Evolutionary conservation across 1,140 invertebrate species (phyloP).

Genomic region (Hyposmocoma kahamanoa): DNA sequence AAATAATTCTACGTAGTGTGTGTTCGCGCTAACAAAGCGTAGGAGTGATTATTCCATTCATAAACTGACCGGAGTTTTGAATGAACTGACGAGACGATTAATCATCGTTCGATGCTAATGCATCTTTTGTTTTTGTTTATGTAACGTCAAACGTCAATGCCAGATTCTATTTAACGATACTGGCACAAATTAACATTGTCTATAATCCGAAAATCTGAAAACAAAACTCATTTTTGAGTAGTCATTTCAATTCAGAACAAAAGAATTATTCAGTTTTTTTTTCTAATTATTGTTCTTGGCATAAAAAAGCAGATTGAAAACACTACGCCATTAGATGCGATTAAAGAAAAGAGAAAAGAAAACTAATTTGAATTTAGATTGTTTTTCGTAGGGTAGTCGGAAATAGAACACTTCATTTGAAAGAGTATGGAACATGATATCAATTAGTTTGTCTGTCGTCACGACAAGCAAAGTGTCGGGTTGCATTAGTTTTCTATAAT

Average conservation of each 20-base stretch:
- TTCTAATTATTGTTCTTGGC: no score
- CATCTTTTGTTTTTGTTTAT: conserved; percentile 31
- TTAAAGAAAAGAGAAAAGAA: no score
- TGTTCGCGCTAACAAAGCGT: conserved; percentile 5
- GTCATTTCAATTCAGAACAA: background rate
- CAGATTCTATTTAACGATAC: conserved; percentile 3
- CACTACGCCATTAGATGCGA: no score
- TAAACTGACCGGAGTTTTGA: conserved; percentile 14
- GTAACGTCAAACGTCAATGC: conserved; percentile 14
- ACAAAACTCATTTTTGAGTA: conserved; percentile 10
- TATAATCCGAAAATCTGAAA: conserved; percentile 5
- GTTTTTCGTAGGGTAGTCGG: conserved; percentile 21
- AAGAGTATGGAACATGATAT: conserved; percentile 37
- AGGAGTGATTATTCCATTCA: conserved; percentile 22
- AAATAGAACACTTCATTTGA: conserved; percentile 44
- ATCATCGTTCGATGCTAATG: conserved; percentile 27
- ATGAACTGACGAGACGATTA: conserved; percentile 23
- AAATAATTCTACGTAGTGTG: background rate
- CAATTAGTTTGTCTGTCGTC: conserved; percentile 45
- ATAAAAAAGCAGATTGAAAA: no score
- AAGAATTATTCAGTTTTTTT: no score
- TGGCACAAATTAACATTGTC: conserved; percentile 14
- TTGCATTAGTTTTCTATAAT: conserved; percentile 27
- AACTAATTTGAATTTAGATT: no score
- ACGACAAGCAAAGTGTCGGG: conserved; percentile 12